Conservation (phyloP, 2,797 vertebrate genomes). For the Adelosebastes latens region DNA sequence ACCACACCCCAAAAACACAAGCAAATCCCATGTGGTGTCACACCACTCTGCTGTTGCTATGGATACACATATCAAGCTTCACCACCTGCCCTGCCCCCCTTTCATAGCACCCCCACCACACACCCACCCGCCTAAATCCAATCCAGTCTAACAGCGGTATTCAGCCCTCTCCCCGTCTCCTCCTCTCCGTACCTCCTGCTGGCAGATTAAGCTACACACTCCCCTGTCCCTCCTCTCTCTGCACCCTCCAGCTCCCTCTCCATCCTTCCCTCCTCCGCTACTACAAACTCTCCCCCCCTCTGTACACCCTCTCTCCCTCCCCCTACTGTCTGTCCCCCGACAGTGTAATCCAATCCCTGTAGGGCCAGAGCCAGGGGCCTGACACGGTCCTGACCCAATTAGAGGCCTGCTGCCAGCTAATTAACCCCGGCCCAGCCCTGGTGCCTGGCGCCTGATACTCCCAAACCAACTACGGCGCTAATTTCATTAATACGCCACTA, state of each 20-base stretch:
- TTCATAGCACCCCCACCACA: slow-evolving; percentile 20
- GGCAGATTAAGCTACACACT: slow-evolving; percentile 59
- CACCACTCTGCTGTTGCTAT: slow-evolving; percentile 72
- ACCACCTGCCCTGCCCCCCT: slow-evolving; percentile 76
- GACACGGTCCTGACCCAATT: slow-evolving; percentile 85
- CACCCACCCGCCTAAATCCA: slow-evolving; percentile 50
- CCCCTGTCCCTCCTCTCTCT: slow-evolving; percentile 41
- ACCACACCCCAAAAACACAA: slow-evolving; percentile 64
- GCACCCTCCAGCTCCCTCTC: slow-evolving; percentile 54
- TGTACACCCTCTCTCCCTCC: slow-evolving; percentile 38
- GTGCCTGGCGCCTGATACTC: slow-evolving; percentile 79
- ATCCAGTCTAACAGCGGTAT: slow-evolving; percentile 59
- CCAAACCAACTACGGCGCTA: slow-evolving; percentile 71
- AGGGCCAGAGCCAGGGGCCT: slow-evolving; percentile 80
- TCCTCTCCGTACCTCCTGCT: slow-evolving; percentile 71
- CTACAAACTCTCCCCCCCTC: slow-evolving; percentile 20
- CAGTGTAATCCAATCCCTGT: slow-evolving; percentile 83
- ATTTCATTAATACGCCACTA: slow-evolving; percentile 79
- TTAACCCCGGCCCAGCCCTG: slow-evolving; percentile 78
- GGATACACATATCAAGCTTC: slow-evolving; percentile 81
- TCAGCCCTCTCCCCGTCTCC: slow-evolving; percentile 55
- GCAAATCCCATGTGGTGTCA: slow-evolving; percentile 71
- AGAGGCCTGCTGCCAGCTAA: slow-evolving; percentile 82
- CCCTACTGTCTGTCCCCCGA: slow-evolving; percentile 69
- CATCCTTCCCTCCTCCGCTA: slow-evolving; percentile 22